Base-by-base conservation (phyloP, 1,140 invertebrate species). In the Meloidogyne floridensis region DNA sequence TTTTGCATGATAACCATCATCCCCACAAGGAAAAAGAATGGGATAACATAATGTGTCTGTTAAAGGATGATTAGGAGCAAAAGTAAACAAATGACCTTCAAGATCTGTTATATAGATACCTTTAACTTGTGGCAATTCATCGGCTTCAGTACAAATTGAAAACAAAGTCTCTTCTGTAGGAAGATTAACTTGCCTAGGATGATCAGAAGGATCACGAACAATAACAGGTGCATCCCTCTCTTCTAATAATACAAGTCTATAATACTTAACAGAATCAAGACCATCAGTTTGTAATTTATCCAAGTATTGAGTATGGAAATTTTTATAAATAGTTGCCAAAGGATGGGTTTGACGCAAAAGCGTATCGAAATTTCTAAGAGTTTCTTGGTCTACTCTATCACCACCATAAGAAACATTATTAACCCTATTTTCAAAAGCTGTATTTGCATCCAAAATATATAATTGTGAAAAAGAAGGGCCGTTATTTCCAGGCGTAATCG, bases 391-490 rank as follows among this genome's bases (percentile, higher is more conserved):
- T 20, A 20, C 20, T 20, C 20, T 20, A 18, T 15, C 15, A 1
- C 65, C 15, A 18, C 15, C 15, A 70, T 70, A 70, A 70, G 15
- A 18, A 15, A 70, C 18, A 15, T 70, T 15, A 70, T 20, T 20
- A 20, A 20, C 20, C 20, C 20, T 20, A 20, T 20, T 20, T 20
- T 20, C 20, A 20, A 20, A 20, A 1, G 65, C 65, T 18, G 15
- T 18, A 70, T 70, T 70, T 15, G 65, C 15, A 70, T 70, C 65
- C 65, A 70, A 70, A 18, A 70, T 70, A 70, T 70, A 70, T 70
- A 70, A 18, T 18, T 70, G 65, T 15, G 15, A 15, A 70, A 70
- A 70, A 18, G 15, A 15, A 70, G 65, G 65, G 20, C 20, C 20
- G 1, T 20, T 15, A 70, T 15, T 1, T 0, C 20, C 20, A 15